Evolutionary conservation across 2,113 vertebrate genomes (phyloP), one percentile per base, ranked within the genome.

Genomic region (Odontophorus gujanensis): DNA sequence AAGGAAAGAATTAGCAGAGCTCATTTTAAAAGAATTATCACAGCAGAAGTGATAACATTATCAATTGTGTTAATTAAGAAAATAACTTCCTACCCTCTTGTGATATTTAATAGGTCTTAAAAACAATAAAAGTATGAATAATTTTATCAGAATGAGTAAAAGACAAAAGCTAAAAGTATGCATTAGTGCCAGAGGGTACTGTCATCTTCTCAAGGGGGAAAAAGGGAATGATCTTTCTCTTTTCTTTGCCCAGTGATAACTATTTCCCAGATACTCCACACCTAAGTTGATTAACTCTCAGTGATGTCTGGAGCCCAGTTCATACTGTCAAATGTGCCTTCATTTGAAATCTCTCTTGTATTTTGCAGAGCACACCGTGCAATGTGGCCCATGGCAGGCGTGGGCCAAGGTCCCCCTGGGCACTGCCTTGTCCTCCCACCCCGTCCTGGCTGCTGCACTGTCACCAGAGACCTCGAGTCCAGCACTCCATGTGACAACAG

Each of bases 351-450:
- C 25, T 74, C 12, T 9, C 14, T 38, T 3, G 3, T 22, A 8
- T 77, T 89, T 74, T 15, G 10, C 2, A 2, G 55, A 62, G 22
- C 22, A 30, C 6, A 1, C 42, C 32, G 26, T 21, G 0, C 2
- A 45, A 18, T 42, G 5, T 1, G 6, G 24, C 30, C 69, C 51
- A 38, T 12, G 62, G 15, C 58, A 47, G 38, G 21, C 51, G 24
- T 1, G 20, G 28, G 13, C 30, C n/a, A 40, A 89, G 7, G 8
- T 26, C 48, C 7, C 11, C 43, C 22, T 5, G 47, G 10, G 11
- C 38, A 34, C 3, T 20, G 4, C 32, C 72, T 32, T 0, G 0
- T 32, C 34, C 80, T 85, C 36, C 51, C 40, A 12, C 25, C 6
- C 4, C 4, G 26, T 11, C n/a, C 50, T 32, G 72, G 26, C 47